A percentile compares a stretch with the other conserved stretches of the same genome.
Evolutionary conservation across 2,888 invertebrate genomes (phyloP).

Genomic region (Microctonus aethiopoides): DNA sequence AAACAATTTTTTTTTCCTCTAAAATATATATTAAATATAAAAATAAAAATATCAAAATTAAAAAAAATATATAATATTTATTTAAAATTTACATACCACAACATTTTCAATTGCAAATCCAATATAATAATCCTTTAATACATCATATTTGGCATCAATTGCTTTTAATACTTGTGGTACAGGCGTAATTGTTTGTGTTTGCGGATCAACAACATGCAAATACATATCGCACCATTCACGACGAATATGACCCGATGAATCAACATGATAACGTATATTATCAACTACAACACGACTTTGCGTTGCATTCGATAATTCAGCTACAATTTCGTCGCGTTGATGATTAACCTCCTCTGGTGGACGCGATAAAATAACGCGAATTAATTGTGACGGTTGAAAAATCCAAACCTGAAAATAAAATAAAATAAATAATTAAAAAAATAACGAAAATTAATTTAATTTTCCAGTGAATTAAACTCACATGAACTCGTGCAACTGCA

Average conservation of each 20-base stretch:
- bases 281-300: slow-evolving; percentile 83
- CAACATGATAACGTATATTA: slow-evolving; percentile 80
- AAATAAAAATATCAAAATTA: background rate
- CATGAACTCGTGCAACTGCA: slow-evolving; percentile 81
- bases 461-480: no score
- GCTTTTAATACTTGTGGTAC: slow-evolving; percentile 83
- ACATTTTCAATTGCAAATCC: slow-evolving; percentile 82
- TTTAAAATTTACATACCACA: slow-evolving; percentile 64
- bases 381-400: slow-evolving; percentile 84
- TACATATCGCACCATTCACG: slow-evolving; percentile 88
- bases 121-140: slow-evolving; percentile 81
- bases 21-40: no score
- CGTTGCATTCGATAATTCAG: slow-evolving; percentile 81
- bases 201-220: slow-evolving; percentile 82
- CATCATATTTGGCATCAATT: slow-evolving; percentile 87
- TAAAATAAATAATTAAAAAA: no score
- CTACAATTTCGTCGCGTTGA: slow-evolving; percentile 78
- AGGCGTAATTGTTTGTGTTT: slow-evolving; percentile 79
- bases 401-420: slow-evolving; percentile 91
- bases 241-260: slow-evolving; percentile 73
- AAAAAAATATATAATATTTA: background rate
- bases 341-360: slow-evolving; percentile 81
- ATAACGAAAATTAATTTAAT: no score
- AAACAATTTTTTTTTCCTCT: no score
- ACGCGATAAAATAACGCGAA: slow-evolving; percentile 85